Evolutionary conservation across 2,888 invertebrate species (phyloP).

Genomic region (Hyalella azteca): DNA sequence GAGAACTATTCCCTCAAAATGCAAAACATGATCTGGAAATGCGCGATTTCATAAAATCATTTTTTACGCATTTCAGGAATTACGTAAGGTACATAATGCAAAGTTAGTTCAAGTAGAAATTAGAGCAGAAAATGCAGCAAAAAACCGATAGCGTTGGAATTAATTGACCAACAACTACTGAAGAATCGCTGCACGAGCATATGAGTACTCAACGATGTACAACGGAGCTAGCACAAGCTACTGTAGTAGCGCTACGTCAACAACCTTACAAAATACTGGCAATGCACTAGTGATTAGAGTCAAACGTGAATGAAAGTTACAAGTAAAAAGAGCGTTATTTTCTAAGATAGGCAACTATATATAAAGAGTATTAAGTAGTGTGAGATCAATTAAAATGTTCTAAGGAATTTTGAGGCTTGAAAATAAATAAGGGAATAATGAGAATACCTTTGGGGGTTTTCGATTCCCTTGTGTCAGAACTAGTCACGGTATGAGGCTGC

Average conservation of each 20-base stretch:
- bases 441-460: slow-evolving; percentile 58
- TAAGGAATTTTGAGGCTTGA: slow-evolving; percentile 6
- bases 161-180: not conserved
- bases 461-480: slow-evolving; percentile 58
- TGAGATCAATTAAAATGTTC: slow-evolving; percentile 7
- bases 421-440: slow-evolving; percentile 42
- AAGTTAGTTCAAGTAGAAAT: too few relatives aligned
- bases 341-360: slow-evolving; percentile 24
- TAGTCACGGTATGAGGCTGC: slow-evolving; percentile 53
- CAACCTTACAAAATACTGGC: slow-evolving; percentile 3
- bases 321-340: slow-evolving; percentile 23
- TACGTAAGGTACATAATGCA: too few relatives aligned
- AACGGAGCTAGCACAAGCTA: slow-evolving; percentile 27
- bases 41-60: too few relatives aligned
- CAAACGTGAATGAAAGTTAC: slow-evolving; percentile 6
- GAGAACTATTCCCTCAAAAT: too few relatives aligned
- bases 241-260: not conserved
- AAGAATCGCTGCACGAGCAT: not conserved
- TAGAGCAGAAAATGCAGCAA: too few relatives aligned
- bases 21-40: too few relatives aligned
- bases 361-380: slow-evolving; percentile 19
- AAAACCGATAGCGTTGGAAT: too few relatives aligned
- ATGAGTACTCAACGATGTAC: not conserved
- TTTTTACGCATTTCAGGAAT: too few relatives aligned
- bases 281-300: too few relatives aligned